Evolutionary conservation across 2,888 invertebrate species (phyloP).

Genomic region (Polydrusus cervinus): DNA sequence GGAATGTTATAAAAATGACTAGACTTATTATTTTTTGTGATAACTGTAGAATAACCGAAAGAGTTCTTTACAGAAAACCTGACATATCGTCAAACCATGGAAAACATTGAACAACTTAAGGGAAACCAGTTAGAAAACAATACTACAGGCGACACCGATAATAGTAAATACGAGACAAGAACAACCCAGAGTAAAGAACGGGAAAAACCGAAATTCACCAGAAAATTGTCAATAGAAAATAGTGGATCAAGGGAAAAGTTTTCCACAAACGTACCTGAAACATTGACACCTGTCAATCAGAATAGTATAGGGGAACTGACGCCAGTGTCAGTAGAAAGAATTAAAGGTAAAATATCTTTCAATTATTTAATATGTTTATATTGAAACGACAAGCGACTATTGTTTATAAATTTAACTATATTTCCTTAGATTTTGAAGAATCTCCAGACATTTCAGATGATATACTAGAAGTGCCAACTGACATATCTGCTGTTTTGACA

Average conservation of each 20-base stretch:
- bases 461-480: constrained; percentile 64
- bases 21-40: no score
- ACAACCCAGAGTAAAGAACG: constrained; percentile 17
- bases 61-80: constrained; percentile 1
- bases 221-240: constrained; percentile 66
- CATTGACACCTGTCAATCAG: constrained; percentile 71
- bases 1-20: no score
- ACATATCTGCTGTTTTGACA: constrained; percentile 54
- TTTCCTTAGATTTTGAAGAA: constrained; percentile 54
- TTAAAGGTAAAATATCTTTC: constrained; percentile 46
- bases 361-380: not conserved
- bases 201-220: constrained; percentile 21
- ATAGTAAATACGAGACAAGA: not conserved
- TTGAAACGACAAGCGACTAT: no score
- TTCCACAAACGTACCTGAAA: constrained; percentile 61
- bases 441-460: constrained; percentile 65
- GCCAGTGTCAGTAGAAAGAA: constrained; percentile 69
- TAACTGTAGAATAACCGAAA: no score
- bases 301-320: constrained; percentile 72
- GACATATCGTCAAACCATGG: not conserved
- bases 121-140: not conserved
- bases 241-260: constrained; percentile 67
- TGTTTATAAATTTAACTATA: not conserved
- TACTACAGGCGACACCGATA: not conserved
- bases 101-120: not conserved